These are phyloP conservation scores for Hydrozoanthus tunicans DNA, from an alignment of 64 coral and sea anemone genomes.

Conservation along the genomic window DNA sequence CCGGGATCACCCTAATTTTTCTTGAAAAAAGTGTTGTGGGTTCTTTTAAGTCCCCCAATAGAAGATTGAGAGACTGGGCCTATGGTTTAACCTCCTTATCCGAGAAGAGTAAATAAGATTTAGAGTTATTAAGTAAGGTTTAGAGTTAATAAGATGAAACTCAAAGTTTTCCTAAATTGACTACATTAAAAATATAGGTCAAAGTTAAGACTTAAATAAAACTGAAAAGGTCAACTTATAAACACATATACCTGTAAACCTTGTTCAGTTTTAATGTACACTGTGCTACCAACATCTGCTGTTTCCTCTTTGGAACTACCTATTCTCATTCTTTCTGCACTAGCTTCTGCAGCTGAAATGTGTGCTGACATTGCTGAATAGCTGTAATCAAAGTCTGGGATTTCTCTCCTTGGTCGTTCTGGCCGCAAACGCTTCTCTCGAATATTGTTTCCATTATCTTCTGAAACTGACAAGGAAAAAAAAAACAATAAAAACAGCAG, in stretches of 20 bases:
- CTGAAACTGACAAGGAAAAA: background rate
- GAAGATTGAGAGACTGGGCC: no score
- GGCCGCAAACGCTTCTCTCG: slow-evolving; percentile 44
- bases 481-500: background rate
- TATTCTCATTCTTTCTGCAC: slow-evolving; percentile 26
- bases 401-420: slow-evolving; percentile 41
- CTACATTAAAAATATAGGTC: no score
- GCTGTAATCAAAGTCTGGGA: slow-evolving; percentile 57
- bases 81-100: no score
- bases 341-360: background rate
- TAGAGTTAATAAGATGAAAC: no score
- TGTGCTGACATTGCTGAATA: slow-evolving; percentile 42
- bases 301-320: background rate
- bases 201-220: no score
- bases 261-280: slow-evolving; percentile 33
- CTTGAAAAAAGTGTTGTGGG: no score
- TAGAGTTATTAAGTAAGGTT: no score
- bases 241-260: background rate
- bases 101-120: no score
- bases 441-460: slow-evolving; percentile 24
- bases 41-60: no score
- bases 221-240: no score
- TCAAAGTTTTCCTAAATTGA: no score
- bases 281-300: background rate
- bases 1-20: no score